Evolutionary conservation across 2,113 vertebrate genomes (phyloP).

Genomic region (Bujurquina vittata): DNA sequence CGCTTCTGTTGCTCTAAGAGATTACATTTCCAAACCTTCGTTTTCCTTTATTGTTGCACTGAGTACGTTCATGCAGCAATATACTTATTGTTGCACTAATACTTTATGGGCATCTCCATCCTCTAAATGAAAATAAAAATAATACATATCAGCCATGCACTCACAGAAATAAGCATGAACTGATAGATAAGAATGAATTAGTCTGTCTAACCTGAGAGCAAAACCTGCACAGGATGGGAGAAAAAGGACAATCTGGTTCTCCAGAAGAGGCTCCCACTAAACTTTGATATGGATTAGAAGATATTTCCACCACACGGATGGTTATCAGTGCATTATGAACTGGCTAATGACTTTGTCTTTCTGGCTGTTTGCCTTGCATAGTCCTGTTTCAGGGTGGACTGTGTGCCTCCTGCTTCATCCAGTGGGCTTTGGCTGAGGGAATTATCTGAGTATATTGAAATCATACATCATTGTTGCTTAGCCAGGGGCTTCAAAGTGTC

Average conservation of each 20-base stretch:
- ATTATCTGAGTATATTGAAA: conserved; percentile 71
- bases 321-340: conserved; percentile 52
- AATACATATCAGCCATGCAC: background rate
- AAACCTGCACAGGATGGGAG: conserved; percentile 5
- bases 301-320: conserved; percentile 41
- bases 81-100: background rate
- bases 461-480: conserved; percentile 73
- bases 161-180: conserved; percentile 27
- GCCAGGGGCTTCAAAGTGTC: conserved; percentile 63
- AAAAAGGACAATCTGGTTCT: conserved; percentile 31
- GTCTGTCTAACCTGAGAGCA: conserved; percentile 23
- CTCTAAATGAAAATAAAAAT: background rate
- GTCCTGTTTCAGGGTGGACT: conserved; percentile 22
- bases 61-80: background rate
- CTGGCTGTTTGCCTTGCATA: conserved; percentile 35
- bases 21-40: background rate
- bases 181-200: conserved; percentile 46
- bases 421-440: conserved; percentile 56
- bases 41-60: background rate
- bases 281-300: conserved; percentile 40
- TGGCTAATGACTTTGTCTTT: conserved; percentile 53
- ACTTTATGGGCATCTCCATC: background rate
- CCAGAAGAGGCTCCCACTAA: conserved; percentile 6
- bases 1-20: background rate
- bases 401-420: conserved; percentile 32